phyloP scores from a whole-genome alignment of 2,113 vertebrate genomes.

The Lipophrys pholis region DNA sequence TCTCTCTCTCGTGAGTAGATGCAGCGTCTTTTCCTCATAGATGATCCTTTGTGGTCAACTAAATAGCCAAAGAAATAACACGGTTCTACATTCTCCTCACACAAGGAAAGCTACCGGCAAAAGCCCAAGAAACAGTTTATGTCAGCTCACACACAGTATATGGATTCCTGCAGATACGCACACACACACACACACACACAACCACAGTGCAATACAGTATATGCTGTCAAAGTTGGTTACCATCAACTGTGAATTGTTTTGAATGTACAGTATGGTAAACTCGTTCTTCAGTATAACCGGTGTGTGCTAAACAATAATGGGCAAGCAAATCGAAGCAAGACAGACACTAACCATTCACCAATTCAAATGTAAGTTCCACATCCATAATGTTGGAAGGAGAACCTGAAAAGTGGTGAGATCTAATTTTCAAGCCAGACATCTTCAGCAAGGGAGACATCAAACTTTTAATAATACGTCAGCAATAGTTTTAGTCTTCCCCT shows the following conservation, averaged over 20 bases:
- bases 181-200: slow-evolving; percentile 20
- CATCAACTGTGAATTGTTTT: neutral
- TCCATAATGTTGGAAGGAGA: no score
- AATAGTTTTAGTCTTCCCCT: neutral
- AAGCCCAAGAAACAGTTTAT: slow-evolving; percentile 5
- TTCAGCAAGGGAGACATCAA: neutral
- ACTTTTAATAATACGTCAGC: slow-evolving; percentile 16
- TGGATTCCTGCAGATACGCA: neutral
- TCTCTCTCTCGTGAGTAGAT: slow-evolving; percentile 24
- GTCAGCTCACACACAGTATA: neutral
- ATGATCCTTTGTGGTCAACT: slow-evolving; percentile 37
- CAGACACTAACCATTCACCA: neutral
- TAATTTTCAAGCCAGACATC: neutral
- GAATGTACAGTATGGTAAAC: no score
- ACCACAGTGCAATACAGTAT: neutral
- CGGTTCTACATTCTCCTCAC: slow-evolving; percentile 45
- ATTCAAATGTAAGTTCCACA: neutral
- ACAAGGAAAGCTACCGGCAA: neutral
- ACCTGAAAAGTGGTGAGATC: neutral
- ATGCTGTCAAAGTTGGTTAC: no score
- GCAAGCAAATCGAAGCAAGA: neutral
- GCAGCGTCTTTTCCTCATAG: slow-evolving; percentile 38
- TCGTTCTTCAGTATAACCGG: neutral
- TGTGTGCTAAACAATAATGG: neutral
- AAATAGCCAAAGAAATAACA: slow-evolving; percentile 50